phyloP scores from a whole-genome alignment of 2,797 vertebrate genomes.

The Pelochelys cantorii region DNA sequence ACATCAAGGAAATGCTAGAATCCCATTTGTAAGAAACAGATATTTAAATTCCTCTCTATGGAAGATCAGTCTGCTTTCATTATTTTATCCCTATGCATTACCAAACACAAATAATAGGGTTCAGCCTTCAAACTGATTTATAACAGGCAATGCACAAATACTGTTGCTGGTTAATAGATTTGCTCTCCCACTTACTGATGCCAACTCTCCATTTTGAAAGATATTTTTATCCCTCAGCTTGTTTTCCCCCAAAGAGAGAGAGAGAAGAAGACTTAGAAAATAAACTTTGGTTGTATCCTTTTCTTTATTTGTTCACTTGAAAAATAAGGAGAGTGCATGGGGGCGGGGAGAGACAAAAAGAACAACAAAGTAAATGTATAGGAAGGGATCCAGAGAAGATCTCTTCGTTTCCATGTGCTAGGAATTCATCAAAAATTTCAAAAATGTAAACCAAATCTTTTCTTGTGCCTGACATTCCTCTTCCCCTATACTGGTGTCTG shows the following conservation, averaged over 20 bases:
- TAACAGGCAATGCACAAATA: slow-evolving; percentile 29
- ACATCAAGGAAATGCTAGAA: slow-evolving; percentile 41
- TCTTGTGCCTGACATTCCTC: background rate
- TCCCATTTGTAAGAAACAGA: slow-evolving; percentile 44
- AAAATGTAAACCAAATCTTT: background rate
- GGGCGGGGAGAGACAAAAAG: background rate
- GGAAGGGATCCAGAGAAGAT: background rate
- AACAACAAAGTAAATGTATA: background rate
- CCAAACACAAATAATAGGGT: slow-evolving; percentile 22
- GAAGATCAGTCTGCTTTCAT: slow-evolving; percentile 33
- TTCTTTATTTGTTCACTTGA: background rate
- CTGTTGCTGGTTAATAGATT: slow-evolving; percentile 43
- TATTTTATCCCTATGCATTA: slow-evolving; percentile 34
- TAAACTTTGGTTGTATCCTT: background rate
- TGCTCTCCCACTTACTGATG: slow-evolving; percentile 30
- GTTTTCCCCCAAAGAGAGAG: slow-evolving; percentile 31
- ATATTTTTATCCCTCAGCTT: slow-evolving; percentile 4
- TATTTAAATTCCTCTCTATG: slow-evolving; percentile 10
- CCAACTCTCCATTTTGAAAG: slow-evolving; percentile 35
- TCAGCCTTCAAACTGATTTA: slow-evolving; percentile 28
- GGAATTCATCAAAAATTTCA: background rate
- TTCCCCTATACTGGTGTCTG: background rate
- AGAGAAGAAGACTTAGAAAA: slow-evolving; percentile 15
- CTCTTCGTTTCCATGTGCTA: background rate
- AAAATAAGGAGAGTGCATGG: background rate